Conservation (phyloP, 2,113 vertebrate genomes). For the Capreolus pygargus region DNA sequence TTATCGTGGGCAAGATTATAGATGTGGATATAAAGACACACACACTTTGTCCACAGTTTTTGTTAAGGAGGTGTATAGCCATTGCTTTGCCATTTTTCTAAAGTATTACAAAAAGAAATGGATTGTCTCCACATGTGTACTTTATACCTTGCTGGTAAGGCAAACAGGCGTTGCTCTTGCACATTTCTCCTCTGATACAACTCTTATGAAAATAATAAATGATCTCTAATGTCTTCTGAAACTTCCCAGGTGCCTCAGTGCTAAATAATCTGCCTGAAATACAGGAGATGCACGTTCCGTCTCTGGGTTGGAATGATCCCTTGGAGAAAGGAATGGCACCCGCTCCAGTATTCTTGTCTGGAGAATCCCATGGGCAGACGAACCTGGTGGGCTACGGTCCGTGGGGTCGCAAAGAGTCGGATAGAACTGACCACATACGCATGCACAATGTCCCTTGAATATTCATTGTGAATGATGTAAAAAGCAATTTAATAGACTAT, state of each 20-base stretch:
- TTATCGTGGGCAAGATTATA: not conserved
- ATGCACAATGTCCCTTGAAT: rapidly evolving
- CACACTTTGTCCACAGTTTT: not conserved
- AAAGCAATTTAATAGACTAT: not conserved
- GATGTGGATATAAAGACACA: not conserved
- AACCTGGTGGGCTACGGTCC: rapidly evolving
- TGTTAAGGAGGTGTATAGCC: not conserved
- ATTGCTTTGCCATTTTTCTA: not conserved
- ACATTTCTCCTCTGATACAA: too few relatives aligned
- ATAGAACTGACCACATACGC: rapidly evolving
- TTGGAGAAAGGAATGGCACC: not conserved
- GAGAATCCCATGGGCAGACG: not conserved
- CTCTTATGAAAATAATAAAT: not conserved
- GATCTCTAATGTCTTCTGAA: not conserved
- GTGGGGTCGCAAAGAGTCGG: not conserved
- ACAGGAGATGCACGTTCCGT: not conserved
- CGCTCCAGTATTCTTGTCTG: not conserved
- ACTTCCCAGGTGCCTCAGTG: not conserved
- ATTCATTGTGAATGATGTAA: not conserved
- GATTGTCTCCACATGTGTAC: too few relatives aligned
- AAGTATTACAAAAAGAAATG: not conserved
- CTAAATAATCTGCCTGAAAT: not conserved
- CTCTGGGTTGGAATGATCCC: not conserved
- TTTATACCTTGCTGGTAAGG: not conserved
- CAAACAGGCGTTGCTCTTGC: too few relatives aligned